These are phyloP conservation scores for Echinometra lucunter DNA, from an alignment of 53 echinoderm and acorn worm species.

Conservation along the genomic window DNA sequence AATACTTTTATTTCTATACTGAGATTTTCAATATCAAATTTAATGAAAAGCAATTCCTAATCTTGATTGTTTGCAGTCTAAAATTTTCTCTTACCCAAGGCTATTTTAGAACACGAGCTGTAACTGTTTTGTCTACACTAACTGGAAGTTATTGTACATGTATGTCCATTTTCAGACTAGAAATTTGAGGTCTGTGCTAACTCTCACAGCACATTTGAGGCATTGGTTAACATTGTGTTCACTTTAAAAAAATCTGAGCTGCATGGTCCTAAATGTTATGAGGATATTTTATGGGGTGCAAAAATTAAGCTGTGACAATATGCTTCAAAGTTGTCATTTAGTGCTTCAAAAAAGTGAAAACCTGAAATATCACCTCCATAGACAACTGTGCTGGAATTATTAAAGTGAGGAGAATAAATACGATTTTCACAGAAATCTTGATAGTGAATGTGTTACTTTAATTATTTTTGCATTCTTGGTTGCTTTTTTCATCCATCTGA, in stretches of 20 bases:
- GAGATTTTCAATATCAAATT: conserved; percentile 51
- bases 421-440: conserved; percentile 53
- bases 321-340: conserved; percentile 59
- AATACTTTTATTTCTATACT: conserved; percentile 57
- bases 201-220: conserved; percentile 45
- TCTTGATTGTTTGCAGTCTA: conserved; percentile 48
- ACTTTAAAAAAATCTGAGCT: conserved; percentile 39
- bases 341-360: conserved; percentile 61
- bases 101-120: conserved; percentile 46
- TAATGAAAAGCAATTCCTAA: conserved; percentile 35
- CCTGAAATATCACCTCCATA: conserved; percentile 61
- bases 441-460: conserved; percentile 55
- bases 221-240: conserved; percentile 43
- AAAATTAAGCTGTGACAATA: conserved; percentile 61
- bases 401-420: conserved; percentile 53
- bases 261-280: conserved; percentile 56
- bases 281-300: conserved; percentile 55
- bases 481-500: conserved; percentile 46
- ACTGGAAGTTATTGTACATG: conserved; percentile 42
- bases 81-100: conserved; percentile 43
- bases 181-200: conserved; percentile 39
- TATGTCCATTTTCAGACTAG: conserved; percentile 46
- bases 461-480: conserved; percentile 56
- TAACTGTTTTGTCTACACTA: conserved; percentile 49
- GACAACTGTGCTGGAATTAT: conserved; percentile 52